A percentile compares a stretch with the other conserved stretches of the same genome.
Conservation (phyloP, 2,888 invertebrate species). For the Trissoscelio sp. region DNA sequence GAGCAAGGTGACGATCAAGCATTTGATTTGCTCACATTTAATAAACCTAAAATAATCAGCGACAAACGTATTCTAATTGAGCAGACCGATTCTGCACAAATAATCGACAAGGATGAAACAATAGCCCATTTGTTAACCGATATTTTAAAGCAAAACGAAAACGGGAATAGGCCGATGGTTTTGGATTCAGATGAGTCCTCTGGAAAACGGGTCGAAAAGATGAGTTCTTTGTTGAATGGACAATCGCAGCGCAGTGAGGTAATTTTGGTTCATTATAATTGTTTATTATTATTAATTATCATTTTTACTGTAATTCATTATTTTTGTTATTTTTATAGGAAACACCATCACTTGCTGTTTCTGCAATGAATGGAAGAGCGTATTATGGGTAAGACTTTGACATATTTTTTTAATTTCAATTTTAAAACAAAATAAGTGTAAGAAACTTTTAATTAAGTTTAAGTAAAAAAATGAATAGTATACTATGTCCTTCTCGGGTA, state of each 20-base stretch:
- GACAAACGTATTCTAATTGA: conserved; percentile 75
- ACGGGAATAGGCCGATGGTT: conserved; percentile 70
- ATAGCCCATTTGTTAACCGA: conserved; percentile 78
- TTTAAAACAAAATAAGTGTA: no score
- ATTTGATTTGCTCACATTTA: conserved; percentile 23
- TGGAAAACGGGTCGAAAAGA: conserved; percentile 43
- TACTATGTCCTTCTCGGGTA: no score
- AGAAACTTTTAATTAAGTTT: no score
- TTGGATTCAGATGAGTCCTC: conserved; percentile 62
- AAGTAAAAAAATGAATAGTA: no score
- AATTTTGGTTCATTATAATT: neutral
- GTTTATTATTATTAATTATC: no score
- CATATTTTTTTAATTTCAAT: no score
- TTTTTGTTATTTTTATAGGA: conserved; percentile 7
- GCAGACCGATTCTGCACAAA: conserved; percentile 27
- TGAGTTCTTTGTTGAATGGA: neutral
- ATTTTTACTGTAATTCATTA: no score
- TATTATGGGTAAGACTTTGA: no score
- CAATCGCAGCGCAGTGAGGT: conserved; percentile 6
- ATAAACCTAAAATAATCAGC: conserved; percentile 77
- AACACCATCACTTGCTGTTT: neutral
- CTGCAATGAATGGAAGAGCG: neutral
- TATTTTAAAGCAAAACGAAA: conserved; percentile 80
- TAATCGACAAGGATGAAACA: conserved; percentile 73
- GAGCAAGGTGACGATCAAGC: conserved; percentile 41